These are phyloP conservation scores for Otus sunia DNA, from an alignment of 2,113 vertebrate species.

Conservation along the genomic window DNA sequence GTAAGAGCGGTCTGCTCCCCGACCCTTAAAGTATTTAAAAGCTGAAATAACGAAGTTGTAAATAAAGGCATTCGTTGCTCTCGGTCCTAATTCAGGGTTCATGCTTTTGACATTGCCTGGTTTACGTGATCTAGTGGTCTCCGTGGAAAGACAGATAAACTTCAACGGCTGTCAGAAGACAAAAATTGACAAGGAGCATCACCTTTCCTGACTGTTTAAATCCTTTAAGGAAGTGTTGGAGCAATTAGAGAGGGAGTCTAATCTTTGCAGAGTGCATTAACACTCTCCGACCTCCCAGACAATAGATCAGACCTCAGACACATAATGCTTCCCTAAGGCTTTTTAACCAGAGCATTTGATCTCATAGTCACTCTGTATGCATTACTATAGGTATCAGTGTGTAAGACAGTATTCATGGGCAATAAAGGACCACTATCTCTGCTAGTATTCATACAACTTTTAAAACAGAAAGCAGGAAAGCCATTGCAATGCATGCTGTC, in stretches of 20 bases:
- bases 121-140: constrained; percentile 66
- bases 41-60: background rate
- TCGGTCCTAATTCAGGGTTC: constrained; percentile 17
- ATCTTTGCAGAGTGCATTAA: constrained; percentile 94
- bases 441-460: background rate
- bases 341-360: constrained; percentile 73
- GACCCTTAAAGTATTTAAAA: background rate
- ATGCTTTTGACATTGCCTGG: constrained; percentile 59
- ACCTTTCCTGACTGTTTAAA: constrained; percentile 78
- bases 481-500: background rate
- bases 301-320: constrained; percentile 91
- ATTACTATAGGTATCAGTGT: constrained; percentile 37
- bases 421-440: background rate
- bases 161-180: constrained; percentile 79
- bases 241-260: constrained; percentile 89
- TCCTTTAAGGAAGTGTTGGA: constrained; percentile 78
- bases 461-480: constrained; percentile 3
- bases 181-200: constrained; percentile 83
- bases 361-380: constrained; percentile 32
- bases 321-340: constrained; percentile 77
- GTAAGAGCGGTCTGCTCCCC: background rate
- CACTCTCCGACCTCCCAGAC: constrained; percentile 88
- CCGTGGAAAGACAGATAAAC: constrained; percentile 72
- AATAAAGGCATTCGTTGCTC: background rate
- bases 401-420: background rate